Evolutionary conservation across 1,140 invertebrate genomes (phyloP), one percentile per base, ranked within the genome.

Genomic region (Calephelis virginiensis): DNA sequence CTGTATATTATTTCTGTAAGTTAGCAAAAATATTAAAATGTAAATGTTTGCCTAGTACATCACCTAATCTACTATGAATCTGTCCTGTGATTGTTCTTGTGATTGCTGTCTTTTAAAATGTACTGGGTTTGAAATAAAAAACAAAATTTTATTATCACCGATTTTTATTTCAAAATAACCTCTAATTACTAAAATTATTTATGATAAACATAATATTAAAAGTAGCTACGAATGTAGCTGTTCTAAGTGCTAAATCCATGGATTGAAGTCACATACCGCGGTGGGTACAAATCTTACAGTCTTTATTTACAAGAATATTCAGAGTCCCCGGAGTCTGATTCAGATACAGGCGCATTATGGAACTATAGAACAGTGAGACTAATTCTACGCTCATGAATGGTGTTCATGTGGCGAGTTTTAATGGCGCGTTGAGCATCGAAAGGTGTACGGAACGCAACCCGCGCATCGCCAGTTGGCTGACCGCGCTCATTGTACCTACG

Each of bases 401-500:
- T 78, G 68, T 83, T 73, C 72, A 84, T 71, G 63, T 92, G 79
- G 3, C 78, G 76, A 5, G 85, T 85, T 66, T 94, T 92, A 3
- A 96, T 90, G 0, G 96, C 97, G 17, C 94, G 92, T 66, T 95
- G 92, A 0, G 97, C 97, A 64, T 98, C 96, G 13, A 93, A 92
- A 0, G 95, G 94, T 1, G 93, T 93, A 0, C 92, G 91, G 78
- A 99, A 97, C 0, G 96, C 94, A 0, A 98, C 95, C 8, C 97
- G 93, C 1, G 97, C 97, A 84, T 99, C 97, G 0, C 97, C 97
- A 1, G 97, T 98, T 0, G 97, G 95, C 84, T 95, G 94, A 0
- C 96, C 96, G 59, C 94, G 94, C 40, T 97, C 96, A 81, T 97
- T 96, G 84, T 95, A 98, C 1, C 96, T 92, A 40, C 97, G 82